Evolutionary conservation across 2,113 vertebrate genomes (phyloP).

Genomic region (Polyodon spathula): DNA sequence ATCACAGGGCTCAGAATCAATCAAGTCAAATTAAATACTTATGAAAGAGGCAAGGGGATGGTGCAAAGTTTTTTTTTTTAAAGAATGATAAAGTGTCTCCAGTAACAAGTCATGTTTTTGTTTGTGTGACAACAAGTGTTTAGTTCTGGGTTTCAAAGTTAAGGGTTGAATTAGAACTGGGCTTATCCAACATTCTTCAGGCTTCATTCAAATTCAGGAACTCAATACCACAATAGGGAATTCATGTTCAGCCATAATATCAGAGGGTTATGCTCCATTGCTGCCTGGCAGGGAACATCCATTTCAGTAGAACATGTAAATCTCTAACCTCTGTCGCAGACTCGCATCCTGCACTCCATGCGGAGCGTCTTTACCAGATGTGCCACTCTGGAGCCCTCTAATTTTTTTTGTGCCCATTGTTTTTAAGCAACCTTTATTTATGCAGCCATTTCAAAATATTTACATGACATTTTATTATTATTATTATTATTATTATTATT

Average conservation of each 20-base stretch:
- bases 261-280: neutral
- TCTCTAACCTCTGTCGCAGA: neutral
- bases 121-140: neutral
- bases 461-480: too few species aligned
- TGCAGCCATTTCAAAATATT: too few species aligned
- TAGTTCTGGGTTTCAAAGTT: neutral
- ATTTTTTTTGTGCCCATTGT: too few species aligned
- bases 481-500: too few species aligned
- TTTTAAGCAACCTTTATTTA: too few species aligned
- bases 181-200: neutral
- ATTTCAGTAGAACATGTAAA: conserved; percentile 8
- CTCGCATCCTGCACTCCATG: conserved; percentile 1
- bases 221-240: neutral
- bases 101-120: neutral
- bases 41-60: too few species aligned
- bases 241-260: neutral
- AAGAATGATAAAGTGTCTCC: too few species aligned
- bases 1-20: too few species aligned
- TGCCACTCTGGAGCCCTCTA: too few species aligned
- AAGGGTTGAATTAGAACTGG: neutral
- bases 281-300: conserved; percentile 4
- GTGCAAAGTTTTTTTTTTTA: too few species aligned
- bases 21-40: too few species aligned
- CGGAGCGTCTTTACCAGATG: neutral
- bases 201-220: conserved; percentile 10